Percentiles rank a stretch among this genome's conserved stretches.
These are phyloP conservation scores for Bellardia bayeri DNA, from an alignment of 2,888 invertebrate species.

Conservation along the genomic window DNA sequence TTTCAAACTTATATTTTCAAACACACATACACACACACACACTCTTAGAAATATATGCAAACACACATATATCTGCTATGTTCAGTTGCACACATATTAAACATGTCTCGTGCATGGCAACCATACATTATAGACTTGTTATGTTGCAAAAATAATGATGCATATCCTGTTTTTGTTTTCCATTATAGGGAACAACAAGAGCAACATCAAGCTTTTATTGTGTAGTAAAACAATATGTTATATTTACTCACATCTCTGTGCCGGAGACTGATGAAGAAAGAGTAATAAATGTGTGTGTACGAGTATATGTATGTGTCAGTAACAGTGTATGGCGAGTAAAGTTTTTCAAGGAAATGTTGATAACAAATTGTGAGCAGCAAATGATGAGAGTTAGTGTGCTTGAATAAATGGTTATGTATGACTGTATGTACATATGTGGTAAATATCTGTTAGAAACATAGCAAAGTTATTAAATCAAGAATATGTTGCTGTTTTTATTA, in stretches of 20 bases:
- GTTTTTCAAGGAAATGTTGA: conserved; percentile 44
- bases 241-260: neutral
- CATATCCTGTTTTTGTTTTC: conserved; percentile 65
- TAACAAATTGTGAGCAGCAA: conserved; percentile 34
- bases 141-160: conserved; percentile 67
- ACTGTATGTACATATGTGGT: neutral
- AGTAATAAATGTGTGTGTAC: conserved; percentile 5
- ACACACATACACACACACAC: neutral
- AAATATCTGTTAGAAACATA: neutral
- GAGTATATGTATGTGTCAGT: neutral
- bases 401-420: neutral
- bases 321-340: neutral
- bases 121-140: conserved; percentile 50
- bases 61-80: neutral
- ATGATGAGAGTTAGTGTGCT: neutral
- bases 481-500: neutral
- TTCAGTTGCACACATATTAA: conserved; percentile 55
- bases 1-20: no score
- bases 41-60: neutral
- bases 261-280: conserved; percentile 29
- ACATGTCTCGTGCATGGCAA: conserved; percentile 74
- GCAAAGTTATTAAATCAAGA: conserved; percentile 7
- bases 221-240: conserved; percentile 42
- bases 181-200: conserved; percentile 23
- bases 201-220: conserved; percentile 36